Percentiles rank a stretch among this genome's conserved stretches.
These are phyloP conservation scores for Athene cunicularia DNA, from an alignment of 2,113 vertebrate species.

Conservation along the genomic window DNA sequence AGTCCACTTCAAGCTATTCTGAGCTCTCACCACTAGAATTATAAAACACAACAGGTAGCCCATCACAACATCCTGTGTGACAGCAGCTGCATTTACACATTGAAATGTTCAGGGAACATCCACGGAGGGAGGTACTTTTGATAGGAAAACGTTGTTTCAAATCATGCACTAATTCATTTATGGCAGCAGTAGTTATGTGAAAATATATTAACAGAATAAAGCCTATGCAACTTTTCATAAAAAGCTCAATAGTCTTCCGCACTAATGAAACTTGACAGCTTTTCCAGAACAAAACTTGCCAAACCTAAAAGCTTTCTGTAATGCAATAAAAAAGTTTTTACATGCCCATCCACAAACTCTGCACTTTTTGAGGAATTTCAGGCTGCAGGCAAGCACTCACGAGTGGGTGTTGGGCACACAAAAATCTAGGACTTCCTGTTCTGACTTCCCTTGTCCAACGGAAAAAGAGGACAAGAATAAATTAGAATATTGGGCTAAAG, in stretches of 20 bases:
- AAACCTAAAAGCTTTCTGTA: neutral
- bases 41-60: neutral
- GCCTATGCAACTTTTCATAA: neutral
- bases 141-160: neutral
- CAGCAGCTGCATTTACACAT: neutral
- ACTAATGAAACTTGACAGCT: neutral
- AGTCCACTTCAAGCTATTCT: neutral
- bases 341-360: neutral
- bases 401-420: neutral
- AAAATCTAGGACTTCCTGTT: neutral
- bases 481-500: neutral
- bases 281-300: neutral
- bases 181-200: neutral
- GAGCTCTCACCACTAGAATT: neutral
- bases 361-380: neutral
- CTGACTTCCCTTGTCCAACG: neutral
- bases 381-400: neutral
- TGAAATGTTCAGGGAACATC: neutral
- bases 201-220: constrained; percentile 21
- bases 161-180: neutral
- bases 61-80: neutral
- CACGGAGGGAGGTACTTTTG: neutral
- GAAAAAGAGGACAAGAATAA: neutral
- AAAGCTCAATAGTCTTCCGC: neutral
- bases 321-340: neutral